phyloP scores from a whole-genome alignment of 2,888 invertebrate genomes.

The Amphiduros pacificus region DNA sequence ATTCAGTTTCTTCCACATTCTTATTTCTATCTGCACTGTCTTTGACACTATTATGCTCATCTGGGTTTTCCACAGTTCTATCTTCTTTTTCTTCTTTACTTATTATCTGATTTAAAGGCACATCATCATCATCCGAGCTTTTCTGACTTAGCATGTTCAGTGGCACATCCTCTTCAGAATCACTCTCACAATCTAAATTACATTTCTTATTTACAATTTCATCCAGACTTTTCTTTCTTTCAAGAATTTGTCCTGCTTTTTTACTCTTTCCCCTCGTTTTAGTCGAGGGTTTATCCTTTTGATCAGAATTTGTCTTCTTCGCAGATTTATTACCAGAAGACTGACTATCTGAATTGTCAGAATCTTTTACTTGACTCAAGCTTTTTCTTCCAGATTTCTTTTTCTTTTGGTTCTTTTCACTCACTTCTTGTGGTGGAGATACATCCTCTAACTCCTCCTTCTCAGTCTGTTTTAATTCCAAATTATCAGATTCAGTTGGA shows the following conservation, averaged over 20 bases:
- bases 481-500: background rate
- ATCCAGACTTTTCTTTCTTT: background rate
- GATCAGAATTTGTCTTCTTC: background rate
- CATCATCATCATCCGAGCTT: too few relatives aligned
- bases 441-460: too few relatives aligned
- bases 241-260: background rate
- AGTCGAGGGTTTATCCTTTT: background rate
- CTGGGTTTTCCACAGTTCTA: background rate
- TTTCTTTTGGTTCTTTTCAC: background rate
- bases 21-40: too few relatives aligned
- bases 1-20: too few relatives aligned
- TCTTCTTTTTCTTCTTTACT: background rate
- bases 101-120: conserved; percentile 1
- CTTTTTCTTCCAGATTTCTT: background rate
- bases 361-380: background rate
- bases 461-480: background rate
- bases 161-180: conserved; percentile 12
- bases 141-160: too few relatives aligned
- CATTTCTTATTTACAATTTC: conserved; percentile 4
- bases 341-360: background rate
- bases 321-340: background rate
- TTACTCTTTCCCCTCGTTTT: background rate
- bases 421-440: too few relatives aligned
- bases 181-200: conserved; percentile 10
- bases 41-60: too few relatives aligned